These are phyloP conservation scores for Drosophila mulleri DNA, from an alignment of 2,888 invertebrate species.

Conservation along the genomic window DNA sequence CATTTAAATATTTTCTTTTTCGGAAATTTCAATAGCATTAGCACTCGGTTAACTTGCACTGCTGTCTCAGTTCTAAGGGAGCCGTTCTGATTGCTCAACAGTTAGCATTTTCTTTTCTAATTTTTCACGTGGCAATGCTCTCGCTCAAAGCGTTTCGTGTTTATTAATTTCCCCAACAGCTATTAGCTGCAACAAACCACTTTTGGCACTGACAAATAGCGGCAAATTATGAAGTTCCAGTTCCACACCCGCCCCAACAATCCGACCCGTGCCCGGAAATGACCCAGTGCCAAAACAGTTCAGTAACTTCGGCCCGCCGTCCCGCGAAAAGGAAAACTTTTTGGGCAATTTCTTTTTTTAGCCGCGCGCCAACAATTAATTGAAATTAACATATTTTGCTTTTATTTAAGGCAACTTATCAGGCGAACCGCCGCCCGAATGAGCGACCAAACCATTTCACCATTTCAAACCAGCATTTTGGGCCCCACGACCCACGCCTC, in stretches of 20 bases:
- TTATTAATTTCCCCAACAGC: conserved; percentile 67
- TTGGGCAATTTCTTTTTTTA: conserved; percentile 39
- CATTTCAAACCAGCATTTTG: conserved; percentile 14
- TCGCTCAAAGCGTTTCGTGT: conserved; percentile 57
- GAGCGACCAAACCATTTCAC: conserved; percentile 6
- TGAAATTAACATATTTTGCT: conserved; percentile 78
- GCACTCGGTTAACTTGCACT: conserved; percentile 30
- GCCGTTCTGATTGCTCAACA: not conserved
- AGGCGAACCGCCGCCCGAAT: conserved; percentile 22
- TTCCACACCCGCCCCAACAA: not conserved
- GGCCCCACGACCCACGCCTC: not conserved
- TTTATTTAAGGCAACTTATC: conserved; percentile 70
- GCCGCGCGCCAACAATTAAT: conserved; percentile 68
- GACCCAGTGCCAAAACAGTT: conserved; percentile 26
- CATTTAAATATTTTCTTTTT: conserved; percentile 59
- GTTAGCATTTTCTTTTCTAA: conserved; percentile 15
- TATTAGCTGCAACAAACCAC: conserved; percentile 67
- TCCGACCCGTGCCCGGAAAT: conserved; percentile 16
- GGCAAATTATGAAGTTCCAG: conserved; percentile 66
- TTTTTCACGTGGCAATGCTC: conserved; percentile 21
- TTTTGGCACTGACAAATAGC: conserved; percentile 67
- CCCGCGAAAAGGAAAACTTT: conserved; percentile 21
- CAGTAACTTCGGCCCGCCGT: not conserved
- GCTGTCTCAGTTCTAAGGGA: too few relatives aligned
- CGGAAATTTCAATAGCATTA: conserved; percentile 44